Percentiles rank a stretch among this genome's conserved stretches.
Conservation (phyloP, 2,797 vertebrate genomes). For the Sarcophilus harrisii region DNA sequence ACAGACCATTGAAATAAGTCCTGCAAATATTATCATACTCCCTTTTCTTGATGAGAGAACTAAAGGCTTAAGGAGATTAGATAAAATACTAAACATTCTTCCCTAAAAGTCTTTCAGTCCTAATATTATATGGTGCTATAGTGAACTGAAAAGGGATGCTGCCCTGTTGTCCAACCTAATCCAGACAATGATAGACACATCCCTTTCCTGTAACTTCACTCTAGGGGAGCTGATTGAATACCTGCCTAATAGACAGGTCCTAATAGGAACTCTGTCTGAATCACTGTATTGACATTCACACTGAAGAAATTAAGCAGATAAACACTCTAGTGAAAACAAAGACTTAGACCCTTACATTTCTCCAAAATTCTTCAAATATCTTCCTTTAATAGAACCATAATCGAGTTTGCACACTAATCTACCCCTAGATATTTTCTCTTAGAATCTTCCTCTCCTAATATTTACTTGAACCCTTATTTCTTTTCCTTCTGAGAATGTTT, state of each 20-base stretch:
- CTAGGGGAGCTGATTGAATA: background rate
- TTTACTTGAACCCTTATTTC: background rate
- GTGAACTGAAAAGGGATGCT: background rate
- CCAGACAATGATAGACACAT: background rate
- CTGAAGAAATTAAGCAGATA: background rate
- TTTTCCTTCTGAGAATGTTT: background rate
- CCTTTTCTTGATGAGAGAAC: background rate
- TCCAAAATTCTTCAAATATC: background rate
- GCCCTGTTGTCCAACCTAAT: background rate
- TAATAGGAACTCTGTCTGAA: background rate
- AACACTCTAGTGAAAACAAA: background rate
- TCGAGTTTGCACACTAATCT: background rate
- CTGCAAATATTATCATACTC: background rate
- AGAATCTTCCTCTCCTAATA: background rate
- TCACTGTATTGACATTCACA: fast-evolving
- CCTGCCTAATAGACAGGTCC: background rate
- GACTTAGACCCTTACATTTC: background rate
- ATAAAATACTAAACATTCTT: background rate
- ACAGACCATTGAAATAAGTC: background rate
- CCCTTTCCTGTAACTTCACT: background rate
- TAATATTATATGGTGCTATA: background rate
- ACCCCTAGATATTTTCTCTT: background rate
- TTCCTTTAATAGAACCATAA: background rate
- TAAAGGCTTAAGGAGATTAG: background rate
- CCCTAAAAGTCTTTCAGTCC: background rate